These are phyloP conservation scores for Grantiella picta DNA, from an alignment of 2,113 vertebrate species.

Conservation along the genomic window DNA sequence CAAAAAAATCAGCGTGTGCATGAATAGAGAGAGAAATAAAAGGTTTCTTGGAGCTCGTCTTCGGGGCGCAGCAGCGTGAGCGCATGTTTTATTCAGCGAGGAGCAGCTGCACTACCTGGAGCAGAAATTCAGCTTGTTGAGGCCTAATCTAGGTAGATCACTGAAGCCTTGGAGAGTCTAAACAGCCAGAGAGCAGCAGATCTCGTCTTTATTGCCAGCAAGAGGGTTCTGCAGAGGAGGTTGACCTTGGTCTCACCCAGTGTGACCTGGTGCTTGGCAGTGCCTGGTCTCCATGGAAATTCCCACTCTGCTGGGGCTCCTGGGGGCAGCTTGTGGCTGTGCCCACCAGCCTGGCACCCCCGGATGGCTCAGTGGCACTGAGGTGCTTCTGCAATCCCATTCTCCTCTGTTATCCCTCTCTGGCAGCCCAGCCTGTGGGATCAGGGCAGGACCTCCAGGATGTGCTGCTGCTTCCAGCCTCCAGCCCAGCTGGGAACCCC, in stretches of 20 bases:
- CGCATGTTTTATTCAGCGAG: conserved; percentile 67
- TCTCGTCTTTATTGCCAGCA: not conserved
- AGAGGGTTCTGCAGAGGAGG: not conserved
- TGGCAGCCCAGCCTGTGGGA: fast-evolving
- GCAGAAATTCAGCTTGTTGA: conserved; percentile 62
- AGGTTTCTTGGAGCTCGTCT: conserved; percentile 52
- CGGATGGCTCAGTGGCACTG: fast-evolving
- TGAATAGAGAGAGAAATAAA: conserved; percentile 60
- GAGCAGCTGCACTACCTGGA: conserved; percentile 60
- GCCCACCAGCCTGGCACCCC: not conserved
- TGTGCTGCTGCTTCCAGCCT: not conserved
- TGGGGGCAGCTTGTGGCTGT: fast-evolving
- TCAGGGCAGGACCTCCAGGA: not conserved
- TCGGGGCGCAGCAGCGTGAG: conserved; percentile 30
- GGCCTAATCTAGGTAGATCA: conserved; percentile 23
- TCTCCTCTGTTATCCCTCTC: fast-evolving
- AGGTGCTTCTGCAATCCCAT: not conserved
- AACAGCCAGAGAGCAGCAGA: not conserved
- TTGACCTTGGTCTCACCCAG: fast-evolving
- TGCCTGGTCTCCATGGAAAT: fast-evolving
- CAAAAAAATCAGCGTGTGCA: not conserved
- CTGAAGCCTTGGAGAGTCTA: not conserved
- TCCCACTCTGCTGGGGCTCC: not conserved
- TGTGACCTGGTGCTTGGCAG: fast-evolving
- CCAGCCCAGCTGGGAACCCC: fast-evolving